Evolutionary conservation across 30 jellyfish, hydroid and myxozoan species (phyloP).

Genomic region (Hydractinia echinata): DNA sequence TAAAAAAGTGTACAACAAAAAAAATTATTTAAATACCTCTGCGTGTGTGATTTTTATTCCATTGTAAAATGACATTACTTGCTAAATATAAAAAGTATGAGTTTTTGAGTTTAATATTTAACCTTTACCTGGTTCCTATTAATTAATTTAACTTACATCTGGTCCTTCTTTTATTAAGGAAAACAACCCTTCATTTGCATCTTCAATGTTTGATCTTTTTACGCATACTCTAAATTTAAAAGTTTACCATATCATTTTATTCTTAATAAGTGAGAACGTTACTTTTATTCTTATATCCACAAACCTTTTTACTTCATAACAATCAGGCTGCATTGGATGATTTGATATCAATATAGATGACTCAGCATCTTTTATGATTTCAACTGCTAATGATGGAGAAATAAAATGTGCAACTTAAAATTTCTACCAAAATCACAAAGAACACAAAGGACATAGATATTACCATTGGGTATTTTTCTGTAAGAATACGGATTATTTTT

Average conservation of each 20-base stretch:
- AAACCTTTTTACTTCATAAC: constrained; percentile 60
- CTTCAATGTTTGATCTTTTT: constrained; percentile 42
- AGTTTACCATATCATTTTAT: neutral
- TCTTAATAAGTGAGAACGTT: too few species aligned
- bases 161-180: constrained; percentile 47
- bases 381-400: constrained; percentile 5
- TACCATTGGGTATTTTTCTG: neutral
- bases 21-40: constrained; percentile 21
- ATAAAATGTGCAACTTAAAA: neutral
- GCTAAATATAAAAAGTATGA: constrained; percentile 23
- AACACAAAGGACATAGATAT: neutral
- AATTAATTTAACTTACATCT: constrained; percentile 34
- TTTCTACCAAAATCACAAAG: neutral
- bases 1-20: neutral
- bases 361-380: constrained; percentile 47
- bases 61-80: constrained; percentile 74
- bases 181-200: constrained; percentile 91
- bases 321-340: constrained; percentile 49
- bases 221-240: constrained; percentile 60
- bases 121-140: neutral
- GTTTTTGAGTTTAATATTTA: neutral
- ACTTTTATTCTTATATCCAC: too few species aligned
- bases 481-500: constrained; percentile 28
- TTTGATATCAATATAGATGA: constrained; percentile 37
- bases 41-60: constrained; percentile 51